Evolutionary conservation across 2,797 vertebrate genomes (phyloP).

Genomic region (Emydoidea blandingii): DNA sequence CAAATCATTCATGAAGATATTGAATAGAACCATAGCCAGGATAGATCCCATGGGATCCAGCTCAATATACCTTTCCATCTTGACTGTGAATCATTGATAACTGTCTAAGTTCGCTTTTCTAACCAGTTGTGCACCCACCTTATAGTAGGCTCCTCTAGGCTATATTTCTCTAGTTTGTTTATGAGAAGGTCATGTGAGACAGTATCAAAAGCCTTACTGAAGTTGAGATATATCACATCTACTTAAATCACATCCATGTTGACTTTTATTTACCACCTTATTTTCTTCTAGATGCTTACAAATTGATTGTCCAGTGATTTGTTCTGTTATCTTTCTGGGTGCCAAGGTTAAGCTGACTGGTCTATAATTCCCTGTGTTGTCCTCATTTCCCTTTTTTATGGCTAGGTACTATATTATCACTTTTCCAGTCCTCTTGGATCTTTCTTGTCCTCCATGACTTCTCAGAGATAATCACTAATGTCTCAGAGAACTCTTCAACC

Average conservation of each 20-base stretch:
- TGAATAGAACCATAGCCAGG: not conserved
- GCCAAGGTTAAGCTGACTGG: not conserved
- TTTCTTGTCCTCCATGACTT: not conserved
- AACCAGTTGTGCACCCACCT: not conserved
- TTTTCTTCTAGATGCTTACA: not conserved
- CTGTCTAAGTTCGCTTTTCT: not conserved
- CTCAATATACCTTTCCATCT: not conserved
- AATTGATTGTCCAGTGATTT: not conserved
- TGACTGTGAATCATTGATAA: not conserved
- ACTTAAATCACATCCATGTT: not conserved
- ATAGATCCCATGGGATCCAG: not conserved
- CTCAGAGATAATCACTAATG: not conserved
- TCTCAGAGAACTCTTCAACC: not conserved
- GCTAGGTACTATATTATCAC: not conserved
- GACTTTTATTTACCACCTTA: not conserved
- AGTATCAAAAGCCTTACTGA: not conserved
- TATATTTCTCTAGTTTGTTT: not conserved
- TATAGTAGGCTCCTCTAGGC: not conserved
- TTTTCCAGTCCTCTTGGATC: not conserved
- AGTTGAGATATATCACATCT: not conserved
- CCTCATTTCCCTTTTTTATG: not conserved
- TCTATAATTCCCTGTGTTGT: not conserved
- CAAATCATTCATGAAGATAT: not conserved
- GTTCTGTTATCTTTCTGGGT: not conserved
- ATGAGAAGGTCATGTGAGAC: not conserved